Evolutionary conservation across 2,113 vertebrate genomes (phyloP).

Genomic region (Sciurus niger): DNA sequence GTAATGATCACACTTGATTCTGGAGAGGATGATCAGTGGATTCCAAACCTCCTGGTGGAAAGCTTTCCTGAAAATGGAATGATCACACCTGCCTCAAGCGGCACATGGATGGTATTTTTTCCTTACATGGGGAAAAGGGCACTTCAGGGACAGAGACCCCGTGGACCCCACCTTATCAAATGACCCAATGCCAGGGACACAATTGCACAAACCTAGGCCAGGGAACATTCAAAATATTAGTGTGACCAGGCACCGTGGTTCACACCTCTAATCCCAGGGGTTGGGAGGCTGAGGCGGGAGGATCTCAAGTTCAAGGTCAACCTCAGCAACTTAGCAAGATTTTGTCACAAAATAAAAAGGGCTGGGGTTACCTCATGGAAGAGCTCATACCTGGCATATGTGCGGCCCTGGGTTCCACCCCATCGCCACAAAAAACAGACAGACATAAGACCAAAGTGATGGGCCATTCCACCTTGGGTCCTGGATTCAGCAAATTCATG

Average conservation of each 20-base stretch:
- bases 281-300: too few relatives aligned
- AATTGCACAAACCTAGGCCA: too few relatives aligned
- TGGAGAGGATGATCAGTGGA: background rate
- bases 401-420: too few relatives aligned
- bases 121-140: background rate
- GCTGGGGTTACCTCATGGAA: too few relatives aligned
- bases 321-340: too few relatives aligned
- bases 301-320: too few relatives aligned
- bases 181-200: background rate
- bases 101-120: background rate
- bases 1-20: background rate
- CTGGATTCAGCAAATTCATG: background rate
- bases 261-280: too few relatives aligned
- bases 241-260: background rate
- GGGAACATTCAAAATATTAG: background rate
- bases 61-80: background rate
- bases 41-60: background rate
- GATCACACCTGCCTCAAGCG: background rate
- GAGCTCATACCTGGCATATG: too few relatives aligned
- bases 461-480: rapidly evolving
- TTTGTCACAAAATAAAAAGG: too few relatives aligned
- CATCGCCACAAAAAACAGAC: background rate
- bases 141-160: background rate
- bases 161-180: too few relatives aligned
- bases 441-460: background rate